Evolutionary conservation across 2,888 invertebrate species (phyloP), one percentile per base, ranked within the genome.

Genomic region (Ophion costatus): DNA sequence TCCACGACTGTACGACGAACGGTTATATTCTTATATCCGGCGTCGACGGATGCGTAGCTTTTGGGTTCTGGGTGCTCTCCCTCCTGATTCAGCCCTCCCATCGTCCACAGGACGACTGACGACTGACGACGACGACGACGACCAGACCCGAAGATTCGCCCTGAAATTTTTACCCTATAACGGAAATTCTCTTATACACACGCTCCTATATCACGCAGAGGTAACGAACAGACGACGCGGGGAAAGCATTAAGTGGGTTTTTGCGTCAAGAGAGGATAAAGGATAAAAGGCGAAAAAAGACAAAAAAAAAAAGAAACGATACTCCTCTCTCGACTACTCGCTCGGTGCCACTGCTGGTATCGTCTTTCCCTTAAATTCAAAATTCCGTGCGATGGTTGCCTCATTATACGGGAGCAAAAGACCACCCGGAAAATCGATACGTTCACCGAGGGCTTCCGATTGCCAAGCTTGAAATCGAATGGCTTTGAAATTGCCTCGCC

Each of bases 1-100:
- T 83, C 82, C 63, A 84, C 83, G 86, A 86, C 75, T 87, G 77
- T 76, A 38, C 57, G 74, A 87, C 82, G 79, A 85, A 86, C 87
- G 85, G 85, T 87, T 87, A 85, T 85, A 86, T 87, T 89, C 88
- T 87, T 84, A 86, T 88, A 89, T 90, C 89, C 90, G 87, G 70
- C 76, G 84, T 85, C 87, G 84, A 87, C 83, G 83, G 84, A 83
- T 80, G 80, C 84, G 84, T 79, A 79, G 79, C 74, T 78, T 79
- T 74, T 79, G 38, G 38, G 1, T 38, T 38, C 38, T 51, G 17
- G 51, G 51, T 4, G 51, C 5, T 5, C 17, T 51, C 17, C 51
- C 14, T 51, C 17, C 14, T 51, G 14, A 3, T 51, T 17, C 14
- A 11, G 3, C 51, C 51, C 51, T 51, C 51, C 51, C 17, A 51